These are phyloP conservation scores for Gavia stellata DNA, from an alignment of 2,113 vertebrate species.

Conservation along the genomic window DNA sequence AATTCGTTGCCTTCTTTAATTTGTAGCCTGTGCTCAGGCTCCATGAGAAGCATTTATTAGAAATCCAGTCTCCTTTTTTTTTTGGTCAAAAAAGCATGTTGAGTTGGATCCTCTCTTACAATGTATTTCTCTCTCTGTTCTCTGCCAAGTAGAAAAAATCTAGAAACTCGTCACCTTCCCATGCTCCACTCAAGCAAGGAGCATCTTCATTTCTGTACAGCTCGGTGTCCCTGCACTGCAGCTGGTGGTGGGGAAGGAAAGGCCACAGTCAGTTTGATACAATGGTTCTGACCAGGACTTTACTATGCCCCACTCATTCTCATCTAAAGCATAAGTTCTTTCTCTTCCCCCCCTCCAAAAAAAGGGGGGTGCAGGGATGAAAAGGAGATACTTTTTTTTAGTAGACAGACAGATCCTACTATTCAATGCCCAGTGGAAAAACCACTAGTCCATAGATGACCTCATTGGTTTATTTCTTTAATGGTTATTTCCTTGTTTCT, in stretches of 20 bases:
- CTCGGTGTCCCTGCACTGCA: too few species aligned
- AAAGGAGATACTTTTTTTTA: neutral
- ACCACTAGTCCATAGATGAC: rapidly evolving
- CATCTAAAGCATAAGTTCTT: neutral
- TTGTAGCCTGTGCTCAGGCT: neutral
- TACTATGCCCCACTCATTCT: neutral
- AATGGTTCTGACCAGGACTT: neutral
- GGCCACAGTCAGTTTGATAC: neutral
- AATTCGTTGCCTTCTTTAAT: neutral
- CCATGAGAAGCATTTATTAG: neutral
- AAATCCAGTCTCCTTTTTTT: neutral
- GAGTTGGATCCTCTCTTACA: neutral
- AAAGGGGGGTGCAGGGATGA: rapidly evolving
- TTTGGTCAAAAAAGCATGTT: neutral
- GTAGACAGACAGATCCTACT: neutral
- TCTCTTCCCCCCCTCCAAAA: neutral
- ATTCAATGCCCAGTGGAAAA: neutral
- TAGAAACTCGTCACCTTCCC: neutral
- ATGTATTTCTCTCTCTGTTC: neutral
- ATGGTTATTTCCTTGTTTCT: neutral
- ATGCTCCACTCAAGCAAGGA: neutral
- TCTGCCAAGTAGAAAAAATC: neutral
- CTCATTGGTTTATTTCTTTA: neutral
- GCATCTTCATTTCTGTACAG: neutral
- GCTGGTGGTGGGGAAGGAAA: neutral